Evolutionary conservation across 2,113 vertebrate species (phyloP).

Genomic region (Anseranas semipalmata): DNA sequence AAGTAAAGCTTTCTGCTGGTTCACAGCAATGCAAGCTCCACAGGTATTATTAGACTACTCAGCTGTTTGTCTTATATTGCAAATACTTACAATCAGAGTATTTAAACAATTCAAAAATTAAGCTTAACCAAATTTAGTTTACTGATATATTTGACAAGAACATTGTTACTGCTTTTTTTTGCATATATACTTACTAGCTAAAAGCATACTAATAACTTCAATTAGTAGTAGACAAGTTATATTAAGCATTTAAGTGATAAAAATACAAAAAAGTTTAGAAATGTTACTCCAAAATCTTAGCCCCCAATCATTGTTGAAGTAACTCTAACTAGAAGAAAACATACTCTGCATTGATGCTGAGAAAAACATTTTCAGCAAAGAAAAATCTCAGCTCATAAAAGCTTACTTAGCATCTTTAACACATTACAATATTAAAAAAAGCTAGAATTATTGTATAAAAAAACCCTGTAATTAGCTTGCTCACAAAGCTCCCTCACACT

Average conservation of each 20-base stretch:
- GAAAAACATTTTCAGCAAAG: rapidly evolving
- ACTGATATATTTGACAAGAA: not conserved
- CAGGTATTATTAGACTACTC: not conserved
- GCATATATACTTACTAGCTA: rapidly evolving
- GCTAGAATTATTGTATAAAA: rapidly evolving
- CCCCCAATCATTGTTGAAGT: too few species aligned
- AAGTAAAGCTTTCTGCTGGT: not conserved
- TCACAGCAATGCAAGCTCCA: not conserved
- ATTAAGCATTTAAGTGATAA: not conserved
- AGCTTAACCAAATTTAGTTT: not conserved
- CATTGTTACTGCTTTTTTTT: rapidly evolving
- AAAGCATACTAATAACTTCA: not conserved
- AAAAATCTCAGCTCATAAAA: not conserved
- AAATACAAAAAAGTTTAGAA: not conserved
- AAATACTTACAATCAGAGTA: not conserved
- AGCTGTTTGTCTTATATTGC: rapidly evolving
- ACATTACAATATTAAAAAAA: rapidly evolving
- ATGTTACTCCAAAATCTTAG: not conserved
- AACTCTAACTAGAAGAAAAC: not conserved
- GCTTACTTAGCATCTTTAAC: rapidly evolving
- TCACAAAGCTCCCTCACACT: rapidly evolving
- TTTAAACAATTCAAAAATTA: not conserved
- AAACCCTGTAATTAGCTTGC: rapidly evolving
- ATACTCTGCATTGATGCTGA: rapidly evolving
- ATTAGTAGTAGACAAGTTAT: too few species aligned